Evolutionary conservation across 23 tunicate genomes (phyloP), one percentile per base, ranked within the genome.

Genomic region (Halocynthia aurantium): DNA sequence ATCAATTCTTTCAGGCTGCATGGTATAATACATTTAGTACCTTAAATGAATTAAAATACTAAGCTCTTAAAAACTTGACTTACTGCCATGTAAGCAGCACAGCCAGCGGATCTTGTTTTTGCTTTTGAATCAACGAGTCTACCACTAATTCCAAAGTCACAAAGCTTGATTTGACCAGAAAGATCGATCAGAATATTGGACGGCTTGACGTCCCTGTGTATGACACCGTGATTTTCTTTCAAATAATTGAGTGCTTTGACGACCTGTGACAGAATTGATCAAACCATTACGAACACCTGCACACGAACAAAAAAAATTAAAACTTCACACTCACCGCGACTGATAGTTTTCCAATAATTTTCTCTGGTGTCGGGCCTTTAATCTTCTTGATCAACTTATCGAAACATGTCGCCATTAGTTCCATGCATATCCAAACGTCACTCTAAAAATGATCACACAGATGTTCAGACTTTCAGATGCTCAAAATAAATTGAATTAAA

Each of bases 391-490:
- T 80, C 17, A 94, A 22, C 53, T 94, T 94, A 57, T 94, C 98
- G 72, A 94, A 94, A 52, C 98, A 94, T 12, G 94, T 87, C 50
- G 81, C 86, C 98, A 94, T 94, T 21, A 94, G 57, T 67, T 94
- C 98, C 98, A 94, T 94, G 75, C 93, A 84, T 76, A 94, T 88
- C 98, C 98, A 94, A n/a, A 94, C 90, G 53, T 76, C 72, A 52
- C 86, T 82, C 93, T 87, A 77, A 7, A 61, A 52, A 56, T 1
- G 44, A 31, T 31, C 4, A 31, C 44, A 31, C 44, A 31, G 44
- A 31, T 31, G 44, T 31, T 31, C 44, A 31, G 44, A 31, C 44
- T 31, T 31, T 31, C 44, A 31, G 44, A 31, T 31, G 44, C 44
- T 31, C 44, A 31, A 1, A 31, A 0, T 4, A 31, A 31, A 31